A percentile compares a stretch with the other conserved stretches of the same genome.
These are phyloP conservation scores for Drosophila lacicola DNA, from an alignment of 2,888 invertebrate species.

Conservation along the genomic window DNA sequence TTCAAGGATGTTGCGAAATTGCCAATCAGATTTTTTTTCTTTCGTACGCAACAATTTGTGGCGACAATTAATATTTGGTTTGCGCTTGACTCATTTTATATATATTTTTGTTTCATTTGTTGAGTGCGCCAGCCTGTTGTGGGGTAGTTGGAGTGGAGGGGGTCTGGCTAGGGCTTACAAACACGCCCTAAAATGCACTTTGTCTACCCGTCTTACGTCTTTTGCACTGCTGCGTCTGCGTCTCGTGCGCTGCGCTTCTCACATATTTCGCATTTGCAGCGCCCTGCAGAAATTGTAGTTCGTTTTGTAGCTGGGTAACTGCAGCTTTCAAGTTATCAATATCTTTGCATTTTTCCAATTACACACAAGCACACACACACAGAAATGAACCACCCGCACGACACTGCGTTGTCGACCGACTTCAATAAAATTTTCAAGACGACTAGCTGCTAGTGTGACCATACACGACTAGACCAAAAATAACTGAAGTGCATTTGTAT, in stretches of 20 bases:
- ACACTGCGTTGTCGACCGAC: conserved; percentile 38
- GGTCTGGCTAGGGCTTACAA: conserved; percentile 61
- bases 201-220: conserved; percentile 61
- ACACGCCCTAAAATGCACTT: conserved; percentile 82
- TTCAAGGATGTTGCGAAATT: conserved; percentile 70
- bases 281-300: conserved; percentile 13
- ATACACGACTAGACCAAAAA: conserved; percentile 17
- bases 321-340: conserved; percentile 65
- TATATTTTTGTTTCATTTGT: conserved; percentile 36
- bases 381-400: conserved; percentile 61
- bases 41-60: conserved; percentile 1
- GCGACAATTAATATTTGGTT: conserved; percentile 31
- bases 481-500: conserved; percentile 2
- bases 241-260: conserved; percentile 52
- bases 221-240: conserved; percentile 47
- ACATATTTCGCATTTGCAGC: conserved; percentile 49
- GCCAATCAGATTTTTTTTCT: conserved; percentile 30
- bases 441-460: conserved; percentile 48
- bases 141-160: conserved; percentile 36
- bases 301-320: conserved; percentile 29
- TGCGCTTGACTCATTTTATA: conserved; percentile 14
- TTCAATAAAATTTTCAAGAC: conserved; percentile 56
- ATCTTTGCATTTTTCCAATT: conserved; percentile 73
- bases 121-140: conserved; percentile 46
- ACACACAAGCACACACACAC: conserved; percentile 55